A percentile compares a stretch with the other conserved stretches of the same genome.
phyloP scores from a whole-genome alignment of 1,140 invertebrate genomes.

The Pachypsylla venusta region DNA sequence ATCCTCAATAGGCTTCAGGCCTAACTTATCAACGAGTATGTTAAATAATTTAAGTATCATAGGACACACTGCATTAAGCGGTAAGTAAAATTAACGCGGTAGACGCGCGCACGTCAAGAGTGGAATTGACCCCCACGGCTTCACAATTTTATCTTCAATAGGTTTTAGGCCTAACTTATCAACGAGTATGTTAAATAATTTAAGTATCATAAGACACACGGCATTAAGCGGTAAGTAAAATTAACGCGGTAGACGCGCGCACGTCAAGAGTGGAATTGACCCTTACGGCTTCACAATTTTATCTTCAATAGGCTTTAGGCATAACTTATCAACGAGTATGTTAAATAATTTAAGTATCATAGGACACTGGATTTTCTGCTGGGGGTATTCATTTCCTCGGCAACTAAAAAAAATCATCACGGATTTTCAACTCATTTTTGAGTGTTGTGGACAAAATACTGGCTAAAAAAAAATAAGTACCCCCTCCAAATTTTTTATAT shows the following conservation, averaged over 20 bases:
- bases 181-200: slow-evolving; percentile 27
- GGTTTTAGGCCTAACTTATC: slow-evolving; percentile 22
- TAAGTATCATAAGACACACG: slow-evolving; percentile 25
- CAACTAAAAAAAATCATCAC: too few species aligned
- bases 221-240: slow-evolving; percentile 20
- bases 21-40: slow-evolving; percentile 23
- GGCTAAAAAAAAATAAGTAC: too few species aligned
- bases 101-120: too few species aligned
- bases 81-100: too few species aligned
- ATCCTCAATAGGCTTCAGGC: slow-evolving; percentile 24
- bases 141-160: slow-evolving; percentile 27
- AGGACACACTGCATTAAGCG: slow-evolving; percentile 21
- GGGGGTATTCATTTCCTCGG: too few species aligned
- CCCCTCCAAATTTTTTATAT: too few species aligned
- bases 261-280: too few species aligned
- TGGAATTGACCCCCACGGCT: too few species aligned
- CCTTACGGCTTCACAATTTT: slow-evolving; percentile 26
- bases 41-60: slow-evolving; percentile 28
- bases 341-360: slow-evolving; percentile 28
- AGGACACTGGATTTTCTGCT: slow-evolving; percentile 21
- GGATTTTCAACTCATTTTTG: too few species aligned
- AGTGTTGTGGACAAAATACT: too few species aligned
- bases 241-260: too few species aligned
- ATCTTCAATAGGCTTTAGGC: slow-evolving; percentile 24
- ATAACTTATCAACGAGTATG: slow-evolving; percentile 23